Evolutionary conservation across 1,140 invertebrate species (phyloP).

Genomic region (Leptopilina boulardi): DNA sequence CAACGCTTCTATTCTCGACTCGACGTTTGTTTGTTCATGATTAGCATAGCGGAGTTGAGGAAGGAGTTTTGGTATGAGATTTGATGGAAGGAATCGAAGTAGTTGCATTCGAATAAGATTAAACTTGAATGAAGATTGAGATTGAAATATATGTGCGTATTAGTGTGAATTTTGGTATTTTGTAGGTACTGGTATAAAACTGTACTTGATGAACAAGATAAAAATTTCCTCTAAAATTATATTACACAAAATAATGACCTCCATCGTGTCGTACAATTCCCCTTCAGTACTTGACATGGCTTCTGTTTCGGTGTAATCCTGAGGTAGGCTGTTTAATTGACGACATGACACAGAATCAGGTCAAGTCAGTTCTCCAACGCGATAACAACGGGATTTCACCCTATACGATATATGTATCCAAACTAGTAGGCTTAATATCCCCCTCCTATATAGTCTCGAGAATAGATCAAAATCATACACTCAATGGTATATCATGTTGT

Average conservation of each 20-base stretch:
- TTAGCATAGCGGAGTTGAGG: neutral
- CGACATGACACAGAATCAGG: neutral
- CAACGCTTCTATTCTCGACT: neutral
- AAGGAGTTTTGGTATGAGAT: slow-evolving; percentile 1
- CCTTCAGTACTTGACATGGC: neutral
- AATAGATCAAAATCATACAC: neutral
- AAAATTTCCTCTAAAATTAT: neutral
- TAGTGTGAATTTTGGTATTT: no score
- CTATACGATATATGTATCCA: neutral
- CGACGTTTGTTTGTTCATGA: slow-evolving; percentile 8
- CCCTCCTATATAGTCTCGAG: neutral
- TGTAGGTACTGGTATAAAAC: no score
- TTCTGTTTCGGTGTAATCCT: slow-evolving; percentile 13
- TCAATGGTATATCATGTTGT: neutral
- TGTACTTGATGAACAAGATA: no score
- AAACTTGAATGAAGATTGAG: slow-evolving; percentile 7
- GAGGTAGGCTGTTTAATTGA: slow-evolving; percentile 6
- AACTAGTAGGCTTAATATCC: neutral
- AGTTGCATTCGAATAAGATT: slow-evolving; percentile 1
- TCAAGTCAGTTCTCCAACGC: neutral
- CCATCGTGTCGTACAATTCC: neutral
- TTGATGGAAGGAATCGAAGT: slow-evolving; percentile 14
- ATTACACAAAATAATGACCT: neutral
- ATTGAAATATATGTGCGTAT: neutral
- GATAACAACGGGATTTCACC: slow-evolving; percentile 6